These are phyloP conservation scores for Diploscapter pachys DNA, from an alignment of 1,140 invertebrate genomes.

Conservation along the genomic window DNA sequence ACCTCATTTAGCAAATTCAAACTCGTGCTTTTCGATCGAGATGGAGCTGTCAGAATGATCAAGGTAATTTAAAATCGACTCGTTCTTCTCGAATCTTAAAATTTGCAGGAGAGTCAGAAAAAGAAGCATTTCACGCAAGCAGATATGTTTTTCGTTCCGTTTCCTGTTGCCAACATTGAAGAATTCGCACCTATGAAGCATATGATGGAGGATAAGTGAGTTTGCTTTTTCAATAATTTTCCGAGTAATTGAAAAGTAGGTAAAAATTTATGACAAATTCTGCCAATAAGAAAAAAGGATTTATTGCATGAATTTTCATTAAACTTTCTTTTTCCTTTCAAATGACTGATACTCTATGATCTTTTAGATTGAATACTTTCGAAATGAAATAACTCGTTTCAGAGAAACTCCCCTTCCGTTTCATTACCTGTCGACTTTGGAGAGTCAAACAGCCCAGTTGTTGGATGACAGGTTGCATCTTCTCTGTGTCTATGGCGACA, in stretches of 20 bases:
- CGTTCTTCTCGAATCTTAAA: background rate
- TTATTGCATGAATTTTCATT: background rate
- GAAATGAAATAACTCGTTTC: background rate
- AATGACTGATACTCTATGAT: background rate
- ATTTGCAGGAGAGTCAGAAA: constrained; percentile 50
- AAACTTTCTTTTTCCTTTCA: constrained; percentile 28
- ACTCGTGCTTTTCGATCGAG: constrained; percentile 57
- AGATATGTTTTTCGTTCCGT: constrained; percentile 59
- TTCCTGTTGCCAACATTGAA: constrained; percentile 45
- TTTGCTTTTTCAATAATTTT: constrained; percentile 33
- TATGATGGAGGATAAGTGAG: constrained; percentile 57
- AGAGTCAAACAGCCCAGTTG: constrained; percentile 47
- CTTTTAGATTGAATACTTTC: background rate
- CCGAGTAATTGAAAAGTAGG: too few relatives aligned
- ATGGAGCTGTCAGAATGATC: constrained; percentile 55
- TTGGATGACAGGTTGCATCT: constrained; percentile 48
- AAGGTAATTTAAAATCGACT: constrained; percentile 35
- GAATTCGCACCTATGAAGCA: constrained; percentile 55
- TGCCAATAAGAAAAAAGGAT: too few relatives aligned
- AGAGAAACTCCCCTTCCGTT: constrained; percentile 39
- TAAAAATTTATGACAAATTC: too few relatives aligned
- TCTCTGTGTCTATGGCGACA: constrained; percentile 57
- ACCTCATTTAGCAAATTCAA: constrained; percentile 57
- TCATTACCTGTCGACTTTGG: constrained; percentile 55
- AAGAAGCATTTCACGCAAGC: constrained; percentile 47